Base-by-base conservation (phyloP, 2,888 invertebrate genomes). In the Anoncus sp. region DNA sequence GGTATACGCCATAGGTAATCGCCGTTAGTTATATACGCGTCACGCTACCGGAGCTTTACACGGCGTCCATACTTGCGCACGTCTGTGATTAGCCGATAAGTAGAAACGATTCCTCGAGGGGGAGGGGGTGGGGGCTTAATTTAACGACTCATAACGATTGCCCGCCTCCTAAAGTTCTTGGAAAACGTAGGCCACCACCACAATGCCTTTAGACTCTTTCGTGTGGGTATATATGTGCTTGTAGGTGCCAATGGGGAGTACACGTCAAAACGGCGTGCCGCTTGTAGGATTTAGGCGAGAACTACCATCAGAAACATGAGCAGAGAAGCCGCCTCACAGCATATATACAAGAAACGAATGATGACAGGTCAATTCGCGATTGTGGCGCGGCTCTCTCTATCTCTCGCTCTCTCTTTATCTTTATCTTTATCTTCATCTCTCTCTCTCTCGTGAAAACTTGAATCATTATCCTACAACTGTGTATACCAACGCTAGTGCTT, bases 21-120 rank as follows among this genome's bases (percentile, higher is more conserved):
- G 31, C 22, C 53, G 57, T 40, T 40, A 65, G 60, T n/a, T 47
- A 49, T 51, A 72, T 70, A 59, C 62, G 66, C 70, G 72, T 77
- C 74, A 74, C 76, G 77, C 77, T 74, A 74, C 63, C 67, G 40
- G 45, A 57, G 47, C 59, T 66, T 67, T 66, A 72, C 57, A 51
- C 71, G 71, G 62, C 71, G 63, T 76, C 57, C 73, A 72, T 62
- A 55, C 67, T 72, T 74, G 59, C 75, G 77, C 73, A 70, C 63
- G 72, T 70, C 69, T 81, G 85, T 85, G 85, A 87, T 87, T 87
- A 87, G 81, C 78, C 85, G 86, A 86, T 87, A 87, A 87, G 85
- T 85, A 84, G 84, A 81, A 82, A 86, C 83, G 81, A 82, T 85
- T 81, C 81, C 79, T 81, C 75, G 70, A 60, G 70, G 57, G 3